Base-by-base conservation (phyloP, 2,797 vertebrate genomes). In the Vultur gryphus region DNA sequence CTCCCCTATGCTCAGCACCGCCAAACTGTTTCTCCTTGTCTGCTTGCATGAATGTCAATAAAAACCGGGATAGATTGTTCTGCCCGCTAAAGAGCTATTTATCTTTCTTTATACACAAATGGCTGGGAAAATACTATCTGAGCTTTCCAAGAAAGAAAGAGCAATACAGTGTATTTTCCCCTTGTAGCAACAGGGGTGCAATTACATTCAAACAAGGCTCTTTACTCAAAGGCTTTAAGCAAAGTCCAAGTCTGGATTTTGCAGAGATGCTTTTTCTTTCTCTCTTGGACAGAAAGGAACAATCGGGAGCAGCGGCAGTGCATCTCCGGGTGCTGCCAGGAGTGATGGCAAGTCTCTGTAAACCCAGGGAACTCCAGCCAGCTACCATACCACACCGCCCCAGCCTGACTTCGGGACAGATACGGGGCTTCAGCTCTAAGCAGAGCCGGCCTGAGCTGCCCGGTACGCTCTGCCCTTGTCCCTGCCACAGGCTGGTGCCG, bases 121-220 rank as follows among this genome's bases (percentile, higher is more conserved):
- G 94, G 96, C 96, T 96, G 96, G 93, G 96, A 96, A 96, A 96
- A 96, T 93, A 93, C 92, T 94, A 93, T 89, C 89, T 4, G 79
- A 87, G 96, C 95, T 95, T 96, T 96, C 96, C 96, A 96, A 93
- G 96, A 96, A 91, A 89, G 77, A 84, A 82, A 16, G 49, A 62
- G 96, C 87, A 90, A 92, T 80, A 64, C 93, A 93, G 89, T 41
- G 89, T 92, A 94, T 95, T 97, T 96, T 95, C 95, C 95, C 95
- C 93, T 96, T 95, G 92, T 86, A 95, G 93, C 96, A 95, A 94
- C 94, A 83, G 96, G 96, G 95, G 92, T 96, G 96, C 96, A 96
- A 97, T 94, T 96, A 93, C 95, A 95, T 95, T 96, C 96, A 96
- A 95, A 96, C 91, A 92, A 88, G 89, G 95, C 95, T 96, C 91